Base-by-base conservation (phyloP, 1,140 invertebrate genomes). In the Drosophila nannoptera region DNA sequence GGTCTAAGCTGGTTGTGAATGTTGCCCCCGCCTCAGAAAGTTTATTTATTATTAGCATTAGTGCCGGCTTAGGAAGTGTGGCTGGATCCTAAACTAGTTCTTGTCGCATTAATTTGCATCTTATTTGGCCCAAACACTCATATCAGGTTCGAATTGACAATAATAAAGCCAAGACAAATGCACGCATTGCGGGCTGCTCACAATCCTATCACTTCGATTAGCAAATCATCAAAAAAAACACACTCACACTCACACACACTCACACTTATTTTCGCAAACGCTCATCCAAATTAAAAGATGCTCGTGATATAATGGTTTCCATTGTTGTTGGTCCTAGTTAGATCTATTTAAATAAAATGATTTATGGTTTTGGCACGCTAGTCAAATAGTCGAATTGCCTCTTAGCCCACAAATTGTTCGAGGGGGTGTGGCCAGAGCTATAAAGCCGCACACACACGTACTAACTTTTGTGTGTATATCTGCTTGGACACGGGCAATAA, bases 31-130 rank as follows among this genome's bases (percentile, higher is more conserved):
- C 68, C 68, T 55, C 53, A 43, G 61, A 84, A 84, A 75, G 36
- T 48, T 46, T 76, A 84, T 84, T 80, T 80, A 83, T 84, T 54
- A 76, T 61, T 67, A 76, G 68, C 76, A 80, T 83, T 80, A 70
- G 64, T 16, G 42, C 11, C 45, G 52, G 58, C 66, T 68, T 74
- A 82, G 70, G 78, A 83, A 69, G 72, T 72, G 68, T 69, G 61
- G 22, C 22, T 22, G 22, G 12, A 36, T 45, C 45, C 50, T 62
- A 75, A 83, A 84, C 78, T 83, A 84, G 78, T 83, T 83, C 82
- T 67, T 7, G 32, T 52, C 66, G 68, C 58, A 77, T 75, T 61
- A n/a, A 61, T 68, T 77, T 48, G 55, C 55, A 65, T 53, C 22
- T 16, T 33, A 67, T 64, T 60, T 52, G 29, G n/a, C 16, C 40